A percentile compares a stretch with the other conserved stretches of the same genome.
Evolutionary conservation across 2,113 vertebrate species (phyloP).

Genomic region (Hemichromis elongatus): DNA sequence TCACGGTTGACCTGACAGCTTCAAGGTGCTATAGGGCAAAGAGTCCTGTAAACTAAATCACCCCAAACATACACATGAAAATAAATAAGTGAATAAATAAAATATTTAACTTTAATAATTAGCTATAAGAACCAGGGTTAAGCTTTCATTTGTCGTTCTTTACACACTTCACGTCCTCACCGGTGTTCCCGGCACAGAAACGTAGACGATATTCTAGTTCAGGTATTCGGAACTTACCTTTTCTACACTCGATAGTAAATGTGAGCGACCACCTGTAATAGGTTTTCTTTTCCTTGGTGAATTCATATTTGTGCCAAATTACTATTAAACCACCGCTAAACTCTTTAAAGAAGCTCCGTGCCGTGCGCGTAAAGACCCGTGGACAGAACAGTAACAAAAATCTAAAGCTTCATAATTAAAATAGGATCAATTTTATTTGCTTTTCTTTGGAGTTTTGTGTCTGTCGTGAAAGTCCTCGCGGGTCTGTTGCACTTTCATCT

Average conservation of each 20-base stretch:
- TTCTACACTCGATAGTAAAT: not conserved
- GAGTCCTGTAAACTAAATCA: no score
- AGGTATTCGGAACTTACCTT: not conserved
- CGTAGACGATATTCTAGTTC: not conserved
- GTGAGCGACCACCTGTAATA: fast-evolving
- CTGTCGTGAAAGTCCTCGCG: not conserved
- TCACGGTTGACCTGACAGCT: no score
- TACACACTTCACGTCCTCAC: not conserved
- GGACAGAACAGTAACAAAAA: not conserved
- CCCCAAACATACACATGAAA: not conserved
- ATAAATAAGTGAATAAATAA: not conserved
- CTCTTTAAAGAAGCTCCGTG: not conserved
- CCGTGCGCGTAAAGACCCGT: not conserved
- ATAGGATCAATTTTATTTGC: not conserved
- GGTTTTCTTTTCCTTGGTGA: not conserved
- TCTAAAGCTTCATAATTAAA: not conserved
- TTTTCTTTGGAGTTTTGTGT: not conserved
- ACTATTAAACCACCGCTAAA: not conserved
- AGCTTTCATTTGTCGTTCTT: not conserved
- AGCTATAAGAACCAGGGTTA: not conserved
- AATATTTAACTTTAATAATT: not conserved
- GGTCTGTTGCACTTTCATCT: not conserved
- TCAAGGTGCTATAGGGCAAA: no score
- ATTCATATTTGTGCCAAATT: not conserved
- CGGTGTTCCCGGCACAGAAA: not conserved